phyloP scores from a whole-genome alignment of 2,888 invertebrate species.

The Eupithecia vulgata region DNA sequence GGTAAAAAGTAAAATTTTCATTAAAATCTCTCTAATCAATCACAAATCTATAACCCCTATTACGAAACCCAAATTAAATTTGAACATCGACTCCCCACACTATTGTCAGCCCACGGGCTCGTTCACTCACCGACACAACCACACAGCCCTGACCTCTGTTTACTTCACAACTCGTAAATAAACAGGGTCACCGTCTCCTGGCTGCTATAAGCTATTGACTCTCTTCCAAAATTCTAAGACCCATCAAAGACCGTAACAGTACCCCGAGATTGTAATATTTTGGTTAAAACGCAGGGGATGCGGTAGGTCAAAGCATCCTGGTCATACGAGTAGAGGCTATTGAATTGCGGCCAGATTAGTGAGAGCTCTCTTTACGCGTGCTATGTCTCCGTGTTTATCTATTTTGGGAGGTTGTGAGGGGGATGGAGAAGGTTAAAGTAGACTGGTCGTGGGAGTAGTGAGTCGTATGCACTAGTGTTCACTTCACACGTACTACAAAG shows the following conservation, averaged over 20 bases:
- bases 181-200: conserved; percentile 55
- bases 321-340: conserved; percentile 40
- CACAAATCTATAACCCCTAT: background rate
- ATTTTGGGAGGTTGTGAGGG: conserved; percentile 25
- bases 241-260: conserved; percentile 35
- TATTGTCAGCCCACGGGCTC: conserved; percentile 50
- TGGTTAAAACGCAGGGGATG: conserved; percentile 3
- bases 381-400: background rate
- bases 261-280: conserved; percentile 16
- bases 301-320: conserved; percentile 17
- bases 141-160: conserved; percentile 44
- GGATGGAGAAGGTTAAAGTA: conserved; percentile 42
- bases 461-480: conserved; percentile 73
- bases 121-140: conserved; percentile 45
- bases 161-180: conserved; percentile 35
- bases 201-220: conserved; percentile 55
- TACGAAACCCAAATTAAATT: conserved; percentile 5
- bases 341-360: conserved; percentile 50
- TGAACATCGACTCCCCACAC: conserved; percentile 23
- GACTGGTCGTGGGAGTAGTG: conserved; percentile 50
- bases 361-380: conserved; percentile 46
- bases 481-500: conserved; percentile 82
- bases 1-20: background rate
- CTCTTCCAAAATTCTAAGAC: conserved; percentile 52
- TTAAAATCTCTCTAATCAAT: background rate